These are phyloP conservation scores for Bombylius major DNA, from an alignment of 2,888 invertebrate species.

Conservation along the genomic window DNA sequence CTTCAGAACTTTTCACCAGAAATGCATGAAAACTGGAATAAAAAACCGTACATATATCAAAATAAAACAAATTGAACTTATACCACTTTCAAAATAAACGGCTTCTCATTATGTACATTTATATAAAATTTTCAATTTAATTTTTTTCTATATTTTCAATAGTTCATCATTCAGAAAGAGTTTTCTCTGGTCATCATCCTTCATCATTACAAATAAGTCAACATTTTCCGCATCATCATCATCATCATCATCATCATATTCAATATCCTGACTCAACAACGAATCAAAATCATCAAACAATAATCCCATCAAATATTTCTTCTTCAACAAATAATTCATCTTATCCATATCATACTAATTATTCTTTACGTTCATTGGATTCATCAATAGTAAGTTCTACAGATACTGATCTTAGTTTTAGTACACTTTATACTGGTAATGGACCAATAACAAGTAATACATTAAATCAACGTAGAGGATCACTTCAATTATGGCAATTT, in stretches of 20 bases:
- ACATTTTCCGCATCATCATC: constrained; percentile 17
- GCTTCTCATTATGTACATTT: too few relatives aligned
- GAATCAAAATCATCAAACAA: constrained; percentile 15
- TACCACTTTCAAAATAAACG: too few relatives aligned
- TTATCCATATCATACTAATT: constrained; percentile 20
- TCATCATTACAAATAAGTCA: constrained; percentile 20
- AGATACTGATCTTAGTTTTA: constrained; percentile 31
- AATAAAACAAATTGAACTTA: too few relatives aligned
- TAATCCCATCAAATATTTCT: constrained; percentile 12
- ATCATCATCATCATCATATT: constrained; percentile 24
- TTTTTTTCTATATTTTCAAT: neutral
- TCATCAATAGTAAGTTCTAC: constrained; percentile 30
- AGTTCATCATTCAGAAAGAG: constrained; percentile 17
- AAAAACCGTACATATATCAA: too few relatives aligned
- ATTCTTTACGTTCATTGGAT: constrained; percentile 29
- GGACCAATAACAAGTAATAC: constrained; percentile 27
- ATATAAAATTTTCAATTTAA: too few relatives aligned
- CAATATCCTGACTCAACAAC: constrained; percentile 38
- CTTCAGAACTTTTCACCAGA: too few relatives aligned
- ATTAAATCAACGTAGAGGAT: constrained; percentile 57
- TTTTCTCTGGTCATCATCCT: constrained; percentile 25
- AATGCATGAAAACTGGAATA: too few relatives aligned
- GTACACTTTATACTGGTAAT: constrained; percentile 27
- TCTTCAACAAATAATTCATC: neutral
- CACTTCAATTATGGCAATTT: constrained; percentile 91